Base-by-base conservation (phyloP, 2,113 vertebrate genomes). In the Platysteira castanea region DNA sequence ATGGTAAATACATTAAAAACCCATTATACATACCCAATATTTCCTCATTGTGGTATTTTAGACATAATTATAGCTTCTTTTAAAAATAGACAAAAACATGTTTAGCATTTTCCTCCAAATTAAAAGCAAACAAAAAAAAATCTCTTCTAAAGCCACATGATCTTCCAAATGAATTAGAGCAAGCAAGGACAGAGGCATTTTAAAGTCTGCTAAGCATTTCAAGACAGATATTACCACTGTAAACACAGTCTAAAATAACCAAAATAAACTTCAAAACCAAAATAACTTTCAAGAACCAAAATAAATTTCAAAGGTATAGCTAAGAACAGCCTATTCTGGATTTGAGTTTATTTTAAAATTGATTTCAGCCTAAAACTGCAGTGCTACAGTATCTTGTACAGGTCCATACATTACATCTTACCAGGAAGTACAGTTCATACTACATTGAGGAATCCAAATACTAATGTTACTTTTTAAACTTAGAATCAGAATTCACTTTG, bases 21-120 rank as follows among this genome's bases (percentile, higher is more conserved):
- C 35, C 77, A 83, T 64, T 87, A 78, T 27, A 93, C 23, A 60
- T 57, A 84, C 65, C 65, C 69, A 76, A 0, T 87, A 79, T 94
- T 93, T 85, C 70, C 81, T 93, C 74, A 79, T 82, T 93, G 87
- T 87, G 84, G 53, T 92, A 84, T 95, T 96, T 94, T 82, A n/a
- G 50, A 81, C 59, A 90, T 92, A 90, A 95, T 96, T 90, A 84
- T 24, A 95, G 42, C 54, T 77, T 77, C 35, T 92, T 92, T 95
- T 81, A 90, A 94, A 97, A 95, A 93, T 4, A 93, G 79, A 65
- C 46, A 92, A 86, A 95, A 95, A 54, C 33, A 81, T 63, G 41
- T 80, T 94, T 77, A 80, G 28, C 17, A 2, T 79, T 77, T 76
- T 39, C 18, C 16, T n/a, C 13, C 28, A 90, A 86, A 92, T 59